Base-by-base conservation (phyloP, 2,888 invertebrate genomes). In the Tupiocoris notatus region DNA sequence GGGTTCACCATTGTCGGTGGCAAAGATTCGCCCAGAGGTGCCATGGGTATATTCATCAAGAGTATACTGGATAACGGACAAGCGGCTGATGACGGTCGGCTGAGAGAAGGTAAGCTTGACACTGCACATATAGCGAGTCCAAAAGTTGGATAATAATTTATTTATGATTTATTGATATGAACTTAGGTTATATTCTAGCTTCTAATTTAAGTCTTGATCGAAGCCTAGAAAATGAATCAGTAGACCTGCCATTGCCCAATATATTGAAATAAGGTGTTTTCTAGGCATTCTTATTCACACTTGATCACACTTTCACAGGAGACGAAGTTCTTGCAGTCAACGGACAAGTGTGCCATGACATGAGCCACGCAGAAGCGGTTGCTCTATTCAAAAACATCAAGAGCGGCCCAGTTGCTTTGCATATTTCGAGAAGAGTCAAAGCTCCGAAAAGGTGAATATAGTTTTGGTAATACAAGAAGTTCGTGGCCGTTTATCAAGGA, bases 1-100 rank as follows among this genome's bases (percentile, higher is more conserved):
- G 94, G 94, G n/a, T 95, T 95, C 83, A 94, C 93, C 12, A 93
- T 95, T 80, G 94, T 94, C 1, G 95, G 94, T 59, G 94, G 94
- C 64, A 88, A 91, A 77, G 94, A 95, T 83, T 93, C 93, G 54
- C 92, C 93, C 1, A 89, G 92, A 83, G 94, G 93, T 76, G 91
- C 91, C 79, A 88, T 94, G 83, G 94, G 94, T 62, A 94, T 95
- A 83, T 94, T 92, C 84, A 91, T 94, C 80, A 92, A 94, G 84
- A 92, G 92, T 82, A 92, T 95, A 80, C 88, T 94, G 81, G 89
- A 91, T 63, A 89, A 89, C 83, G 94, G 94, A 59, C 92, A 94
- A 83, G 93, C 94, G 58, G 89, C 92, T 71, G 93, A 94, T 82
- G 92, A 93, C 84, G 93, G 93, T 59, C 87, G 91, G 85, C 86